phyloP scores from a whole-genome alignment of 2,888 invertebrate genomes.

The Helleia helle region DNA sequence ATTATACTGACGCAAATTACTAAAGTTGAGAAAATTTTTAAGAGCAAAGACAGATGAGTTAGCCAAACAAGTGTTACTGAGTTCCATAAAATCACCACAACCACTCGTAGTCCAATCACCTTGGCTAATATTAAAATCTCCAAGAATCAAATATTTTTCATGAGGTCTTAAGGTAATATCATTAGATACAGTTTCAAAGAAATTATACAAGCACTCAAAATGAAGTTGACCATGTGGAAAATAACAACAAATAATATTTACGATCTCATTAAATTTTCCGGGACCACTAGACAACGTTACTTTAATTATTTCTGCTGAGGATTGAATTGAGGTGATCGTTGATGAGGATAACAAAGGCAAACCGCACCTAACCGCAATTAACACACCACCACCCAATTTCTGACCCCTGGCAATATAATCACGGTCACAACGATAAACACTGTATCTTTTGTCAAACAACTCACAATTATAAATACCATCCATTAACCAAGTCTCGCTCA shows the following conservation, averaged over 20 bases:
- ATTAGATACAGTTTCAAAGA: slow-evolving; percentile 4
- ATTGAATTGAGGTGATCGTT: background rate
- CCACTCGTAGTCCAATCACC: background rate
- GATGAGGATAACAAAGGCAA: background rate
- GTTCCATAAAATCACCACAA: background rate
- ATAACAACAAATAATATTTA: slow-evolving; percentile 1
- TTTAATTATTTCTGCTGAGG: background rate
- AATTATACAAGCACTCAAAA: background rate
- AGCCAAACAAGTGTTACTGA: background rate
- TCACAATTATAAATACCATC: background rate
- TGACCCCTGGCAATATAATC: background rate
- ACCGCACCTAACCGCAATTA: background rate
- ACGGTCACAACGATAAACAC: slow-evolving; percentile 3
- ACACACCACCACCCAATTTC: background rate
- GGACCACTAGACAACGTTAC: background rate
- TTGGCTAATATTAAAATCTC: slow-evolving; percentile 2
- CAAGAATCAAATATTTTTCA: slow-evolving; percentile 1
- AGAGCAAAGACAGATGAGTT: background rate
- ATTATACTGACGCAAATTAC: slow-evolving; percentile 3
- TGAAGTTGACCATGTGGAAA: background rate
- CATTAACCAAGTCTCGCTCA: background rate
- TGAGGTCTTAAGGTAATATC: background rate
- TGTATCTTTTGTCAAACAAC: background rate
- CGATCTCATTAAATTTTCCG: background rate
- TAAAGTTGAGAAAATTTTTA: slow-evolving; percentile 1